A percentile compares a stretch with the other conserved stretches of the same genome.
Conservation (phyloP, 2,113 vertebrate species). For the Lamprotornis superbus region DNA sequence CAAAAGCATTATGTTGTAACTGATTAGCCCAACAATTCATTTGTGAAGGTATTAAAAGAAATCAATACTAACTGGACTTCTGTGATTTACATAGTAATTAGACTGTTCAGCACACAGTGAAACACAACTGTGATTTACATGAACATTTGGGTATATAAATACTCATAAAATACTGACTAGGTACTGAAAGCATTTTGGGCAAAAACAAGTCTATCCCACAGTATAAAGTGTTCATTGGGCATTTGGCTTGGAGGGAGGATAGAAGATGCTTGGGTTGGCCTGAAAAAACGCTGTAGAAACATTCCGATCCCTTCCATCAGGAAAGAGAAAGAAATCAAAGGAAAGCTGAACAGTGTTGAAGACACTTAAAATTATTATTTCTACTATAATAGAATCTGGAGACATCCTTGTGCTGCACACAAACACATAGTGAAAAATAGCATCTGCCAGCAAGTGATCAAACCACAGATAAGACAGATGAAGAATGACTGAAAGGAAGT, state of each 20-base stretch:
- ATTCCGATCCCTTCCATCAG: not conserved
- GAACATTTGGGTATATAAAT: not conserved
- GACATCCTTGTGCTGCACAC: not conserved
- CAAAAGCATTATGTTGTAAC: not conserved
- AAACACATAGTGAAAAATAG: not conserved
- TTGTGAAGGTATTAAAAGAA: not conserved
- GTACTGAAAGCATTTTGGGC: not conserved
- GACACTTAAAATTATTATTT: not conserved
- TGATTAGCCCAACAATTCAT: not conserved
- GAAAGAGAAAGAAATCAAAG: not conserved
- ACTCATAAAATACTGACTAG: not conserved
- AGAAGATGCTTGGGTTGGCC: not conserved
- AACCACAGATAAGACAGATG: not conserved
- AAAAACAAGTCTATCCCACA: not conserved
- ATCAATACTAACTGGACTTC: not conserved
- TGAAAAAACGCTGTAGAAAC: not conserved
- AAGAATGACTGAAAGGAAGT: slow-evolving; percentile 18
- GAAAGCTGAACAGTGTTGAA: not conserved
- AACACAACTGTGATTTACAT: not conserved
- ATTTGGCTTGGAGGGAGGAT: not conserved
- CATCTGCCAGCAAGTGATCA: not conserved
- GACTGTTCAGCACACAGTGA: not conserved
- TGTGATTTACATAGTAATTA: not conserved
- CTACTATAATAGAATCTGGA: not conserved
- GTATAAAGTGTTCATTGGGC: not conserved